Evolutionary conservation across 2,888 invertebrate species (phyloP), one percentile per base, ranked within the genome.

Genomic region (Fissipunctia ypsillon): DNA sequence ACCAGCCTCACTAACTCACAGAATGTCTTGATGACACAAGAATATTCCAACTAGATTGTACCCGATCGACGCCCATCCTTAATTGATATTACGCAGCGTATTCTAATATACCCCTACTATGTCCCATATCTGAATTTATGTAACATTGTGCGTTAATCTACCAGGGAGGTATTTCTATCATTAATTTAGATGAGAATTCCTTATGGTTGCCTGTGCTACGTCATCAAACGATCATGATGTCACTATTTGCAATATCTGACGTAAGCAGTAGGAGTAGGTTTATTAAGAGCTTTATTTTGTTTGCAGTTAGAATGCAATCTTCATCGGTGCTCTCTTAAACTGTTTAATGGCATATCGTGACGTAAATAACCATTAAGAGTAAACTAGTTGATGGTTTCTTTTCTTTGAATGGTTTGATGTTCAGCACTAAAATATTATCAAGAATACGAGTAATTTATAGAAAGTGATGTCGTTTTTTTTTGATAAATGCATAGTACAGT

Each of bases 181-280:
- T 94, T 93, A 94, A 93, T 94, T 92, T 91, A 90, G 89, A 93
- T 90, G 90, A 88, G 90, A 91, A 93, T 92, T 93, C 91, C 92
- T 92, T 90, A 91, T 78, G 86, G 87, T 89, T 90, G 71, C 68
- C 56, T 71, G 69, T 69, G 67, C 77, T 79, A 84, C 85, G 88
- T 89, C 89, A 88, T 90, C 88, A 89, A 88, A 88, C 87, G 89
- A 89, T 89, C 87, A 80, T 83, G 84, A 81, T 79, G 77, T 87
- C 86, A 86, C 69, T 73, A 63, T 73, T 77, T 71, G 63, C 77
- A 73, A 77, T 86, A 79, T 76, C 57, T 86, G 80, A 84, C 70
- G 75, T 68, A 73, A 77, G 73, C 82, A 88, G 88, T 84, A 84
- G 77, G 70, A 77, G 52, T 67, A 63, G 69, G 76, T 74, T 54